Evolutionary conservation across 37 sponge, comb jelly and placozoan species (phyloP), one percentile per base, ranked within the genome.

Genomic region (Haliclona indistincta): DNA sequence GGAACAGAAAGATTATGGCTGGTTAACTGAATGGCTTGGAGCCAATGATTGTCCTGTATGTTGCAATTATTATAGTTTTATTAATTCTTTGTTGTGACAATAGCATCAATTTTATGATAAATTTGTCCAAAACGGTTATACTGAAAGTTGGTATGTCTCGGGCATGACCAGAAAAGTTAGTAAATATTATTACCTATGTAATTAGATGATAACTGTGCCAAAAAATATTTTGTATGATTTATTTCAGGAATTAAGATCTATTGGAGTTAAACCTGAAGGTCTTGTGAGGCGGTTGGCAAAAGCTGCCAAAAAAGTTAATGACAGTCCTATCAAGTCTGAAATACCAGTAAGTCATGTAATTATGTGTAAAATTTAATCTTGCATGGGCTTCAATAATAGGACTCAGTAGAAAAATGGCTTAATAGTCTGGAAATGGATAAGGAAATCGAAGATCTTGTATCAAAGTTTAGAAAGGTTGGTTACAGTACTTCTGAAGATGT

Each of bases 231-330:
- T n/a, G n/a, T 11, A 65, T 65, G 67, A 65, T 28, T 26, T 4
- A 23, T 68, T 54, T 35, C 2, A 84, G 88, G 93, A 92, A 64
- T 71, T 92, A 11, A 35, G 77, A 35, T 73, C 65, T 20, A 92
- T 92, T 76, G 93, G 85, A 2, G 77, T 92, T 25, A 53, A 45
- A 28, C 84, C 84, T 41, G 55, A 67, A 39, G 93, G 93, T 13
- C 76, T 61, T 54, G 40, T 63, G 38, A 84, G 83, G 1, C 69
- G 75, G 13, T 62, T 92, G 30, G 67, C 63, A 43, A 83, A 84
- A 40, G 88, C 81, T 25, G 74, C 80, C 40, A 79, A 75, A 45
- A 80, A 60, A 56, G 81, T 86, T 33, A 75, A 75, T 38, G 33
- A 66, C 17, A 63, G 74, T 32, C 77, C 56, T 6, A 67, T 88